Base-by-base conservation (phyloP, 2,888 invertebrate species). In the Calameuta filiformis region DNA sequence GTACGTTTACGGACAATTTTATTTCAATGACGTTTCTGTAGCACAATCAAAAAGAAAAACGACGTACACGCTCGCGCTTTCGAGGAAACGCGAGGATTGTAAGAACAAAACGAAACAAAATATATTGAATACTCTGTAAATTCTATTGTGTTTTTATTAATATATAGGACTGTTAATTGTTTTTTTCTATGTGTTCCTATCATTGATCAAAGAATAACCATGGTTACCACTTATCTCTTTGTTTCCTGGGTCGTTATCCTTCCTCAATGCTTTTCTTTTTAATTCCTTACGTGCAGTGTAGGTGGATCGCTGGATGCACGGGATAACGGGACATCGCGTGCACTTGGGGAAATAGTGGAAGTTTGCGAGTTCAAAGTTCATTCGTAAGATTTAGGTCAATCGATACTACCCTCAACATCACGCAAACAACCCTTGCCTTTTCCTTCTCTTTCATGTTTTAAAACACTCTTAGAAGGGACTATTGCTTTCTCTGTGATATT, bases 271-370 rank as follows among this genome's bases (percentile, higher is more conserved):
- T 56, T 56, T 56, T 56, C 23, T 15, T 56, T 56, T 23, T 23
- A 37, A 37, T 56, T 15, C 56, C 23, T 56, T 2, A 23, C 56
- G 23, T 56, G 23, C 56, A 23, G 23, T 56, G 56, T 56, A 56
- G 23, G 56, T 56, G 56, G 56, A 56, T 56, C 0, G 56, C 56
- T 56, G 23, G 23, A 56, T 56, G 23, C 56, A 56, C 56, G 23
- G 56, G 23, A 81, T 84, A 80, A 82, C 83, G 79, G 76, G 73
- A 73, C 73, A 80, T 84, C 79, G 81, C 80, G 79, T 84, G 81
- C 75, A 69, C 73, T 56, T 56, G 56, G 56, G 56, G 6, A 77
- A 76, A 73, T 69, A 37, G 71, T 74, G 68, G 77, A 79, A 79
- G 81, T 78, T 80, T 69, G 68, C 69, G 34, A 23, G 34, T 74